Evolutionary conservation across 2,113 vertebrate genomes (phyloP).

Genomic region (Hirundichthys speculiger): DNA sequence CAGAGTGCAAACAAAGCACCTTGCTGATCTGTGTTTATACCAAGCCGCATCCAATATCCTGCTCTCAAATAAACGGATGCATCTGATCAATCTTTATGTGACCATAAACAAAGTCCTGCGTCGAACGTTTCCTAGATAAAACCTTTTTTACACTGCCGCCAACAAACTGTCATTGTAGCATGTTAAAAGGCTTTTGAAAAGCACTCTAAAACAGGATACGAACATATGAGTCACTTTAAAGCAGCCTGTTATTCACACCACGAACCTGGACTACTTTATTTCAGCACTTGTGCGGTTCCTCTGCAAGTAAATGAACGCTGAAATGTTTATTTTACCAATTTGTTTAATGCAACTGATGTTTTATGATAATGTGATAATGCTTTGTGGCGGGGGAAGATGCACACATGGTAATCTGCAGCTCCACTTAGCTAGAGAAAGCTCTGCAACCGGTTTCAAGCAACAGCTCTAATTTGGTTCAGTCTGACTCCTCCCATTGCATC

Average conservation of each 20-base stretch:
- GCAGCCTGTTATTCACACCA: neutral
- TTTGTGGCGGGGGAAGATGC: neutral
- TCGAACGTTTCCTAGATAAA: slow-evolving; percentile 7
- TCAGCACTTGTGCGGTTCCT: neutral
- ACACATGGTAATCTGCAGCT: neutral
- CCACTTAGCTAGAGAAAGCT: neutral
- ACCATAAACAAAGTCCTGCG: slow-evolving; percentile 19
- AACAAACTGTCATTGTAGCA: slow-evolving; percentile 7
- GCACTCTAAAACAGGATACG: slow-evolving; percentile 1
- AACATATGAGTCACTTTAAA: slow-evolving; percentile 12
- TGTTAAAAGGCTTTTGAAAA: slow-evolving; percentile 5
- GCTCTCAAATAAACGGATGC: slow-evolving; percentile 18
- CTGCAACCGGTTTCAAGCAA: neutral
- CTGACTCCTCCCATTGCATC: neutral
- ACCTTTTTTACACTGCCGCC: slow-evolving; percentile 8
- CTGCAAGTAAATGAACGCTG: neutral
- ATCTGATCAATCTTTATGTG: slow-evolving; percentile 27
- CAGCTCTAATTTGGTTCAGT: neutral
- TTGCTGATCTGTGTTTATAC: slow-evolving; percentile 20
- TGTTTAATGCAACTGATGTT: neutral
- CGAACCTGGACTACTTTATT: too few species aligned
- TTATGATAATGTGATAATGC: neutral
- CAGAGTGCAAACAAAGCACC: slow-evolving; percentile 24
- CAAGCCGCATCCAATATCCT: slow-evolving; percentile 20
- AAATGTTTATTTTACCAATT: neutral